A percentile compares a stretch with the other conserved stretches of the same genome.
Conservation (phyloP, 1,140 invertebrate species). For the Lineus longissimus region DNA sequence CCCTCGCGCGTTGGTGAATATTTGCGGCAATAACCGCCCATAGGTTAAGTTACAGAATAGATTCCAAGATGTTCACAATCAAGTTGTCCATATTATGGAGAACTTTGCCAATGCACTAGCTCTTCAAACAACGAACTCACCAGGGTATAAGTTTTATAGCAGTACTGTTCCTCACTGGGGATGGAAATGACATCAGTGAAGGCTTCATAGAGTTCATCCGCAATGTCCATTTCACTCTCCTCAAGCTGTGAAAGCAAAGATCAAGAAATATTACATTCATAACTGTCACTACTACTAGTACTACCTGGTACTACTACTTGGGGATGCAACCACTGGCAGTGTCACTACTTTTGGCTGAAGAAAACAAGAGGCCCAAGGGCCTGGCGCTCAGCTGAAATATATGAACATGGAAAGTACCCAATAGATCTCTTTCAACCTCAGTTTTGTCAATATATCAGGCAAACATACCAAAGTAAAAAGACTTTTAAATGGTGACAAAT, state of each 20-base stretch:
- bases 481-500: too few species aligned
- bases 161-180: conserved; percentile 40
- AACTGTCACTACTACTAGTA: background rate
- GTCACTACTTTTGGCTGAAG: conserved; percentile 3
- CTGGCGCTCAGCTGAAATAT: too few species aligned
- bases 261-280: background rate
- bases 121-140: conserved; percentile 22
- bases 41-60: too few species aligned
- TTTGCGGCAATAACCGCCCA: too few species aligned
- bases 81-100: too few species aligned
- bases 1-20: too few species aligned
- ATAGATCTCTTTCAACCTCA: too few species aligned
- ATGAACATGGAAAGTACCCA: too few species aligned
- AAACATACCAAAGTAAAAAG: too few species aligned
- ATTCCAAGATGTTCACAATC: too few species aligned
- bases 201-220: conserved; percentile 46
- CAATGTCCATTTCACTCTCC: conserved; percentile 34
- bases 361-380: too few species aligned
- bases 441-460: too few species aligned
- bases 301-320: background rate
- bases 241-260: conserved; percentile 33
- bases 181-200: conserved; percentile 36
- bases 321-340: conserved; percentile 3
- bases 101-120: background rate
- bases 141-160: conserved; percentile 42